phyloP scores from a whole-genome alignment of 2,888 invertebrate genomes.

The Bombyx huttoni region DNA sequence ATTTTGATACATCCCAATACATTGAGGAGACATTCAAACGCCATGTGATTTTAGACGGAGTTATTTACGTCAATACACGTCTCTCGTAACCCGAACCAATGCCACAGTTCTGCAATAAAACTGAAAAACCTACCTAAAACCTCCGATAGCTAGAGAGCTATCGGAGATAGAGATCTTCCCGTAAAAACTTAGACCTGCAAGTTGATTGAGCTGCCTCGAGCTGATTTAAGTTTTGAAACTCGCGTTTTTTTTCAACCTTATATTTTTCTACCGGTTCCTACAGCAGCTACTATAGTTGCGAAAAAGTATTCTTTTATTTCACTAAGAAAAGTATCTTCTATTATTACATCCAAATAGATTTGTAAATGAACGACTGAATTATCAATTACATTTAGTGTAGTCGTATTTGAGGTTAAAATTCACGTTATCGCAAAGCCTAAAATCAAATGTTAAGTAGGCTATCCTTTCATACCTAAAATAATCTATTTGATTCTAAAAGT shows the following conservation, averaged over 20 bases:
- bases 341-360: too few species aligned
- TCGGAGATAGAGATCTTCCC: too few species aligned
- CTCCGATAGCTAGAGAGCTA: constrained; percentile 12
- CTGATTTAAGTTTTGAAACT: constrained; percentile 1
- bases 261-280: background rate
- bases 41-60: constrained; percentile 31
- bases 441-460: background rate
- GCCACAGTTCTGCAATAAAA: constrained; percentile 18
- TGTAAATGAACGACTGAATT: too few species aligned
- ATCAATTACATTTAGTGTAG: too few species aligned
- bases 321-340: too few species aligned
- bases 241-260: background rate
- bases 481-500: too few species aligned
- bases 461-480: background rate
- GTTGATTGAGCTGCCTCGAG: constrained; percentile 14
- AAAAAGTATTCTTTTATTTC: too few species aligned
- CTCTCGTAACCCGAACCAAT: constrained; percentile 2
- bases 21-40: constrained; percentile 33
- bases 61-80: constrained; percentile 46
- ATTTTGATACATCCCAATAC: constrained; percentile 46
- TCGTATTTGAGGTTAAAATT: background rate
- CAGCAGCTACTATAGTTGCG: too few species aligned
- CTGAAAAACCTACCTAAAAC: constrained; percentile 24
- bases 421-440: background rate
- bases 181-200: constrained; percentile 37